Conservation (phyloP, 1,140 invertebrate genomes). For the Melanaphis sacchari region DNA sequence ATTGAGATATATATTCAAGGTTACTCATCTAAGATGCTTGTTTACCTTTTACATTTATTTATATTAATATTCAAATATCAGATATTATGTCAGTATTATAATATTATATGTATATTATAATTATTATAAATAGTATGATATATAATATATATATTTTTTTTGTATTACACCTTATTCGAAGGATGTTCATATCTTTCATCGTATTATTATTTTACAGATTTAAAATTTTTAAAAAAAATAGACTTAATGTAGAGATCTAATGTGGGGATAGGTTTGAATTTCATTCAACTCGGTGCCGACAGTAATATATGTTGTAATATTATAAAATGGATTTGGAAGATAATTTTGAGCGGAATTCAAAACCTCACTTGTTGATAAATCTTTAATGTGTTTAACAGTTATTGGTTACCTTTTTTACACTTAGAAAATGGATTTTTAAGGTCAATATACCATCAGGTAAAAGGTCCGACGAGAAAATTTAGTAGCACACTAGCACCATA, state of each 20-base stretch:
- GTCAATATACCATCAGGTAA: no score
- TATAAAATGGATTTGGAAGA: background rate
- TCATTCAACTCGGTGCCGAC: background rate
- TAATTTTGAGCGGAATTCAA: background rate
- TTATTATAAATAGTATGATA: no score
- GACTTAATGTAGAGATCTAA: background rate
- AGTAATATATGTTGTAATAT: background rate
- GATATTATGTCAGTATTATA: background rate
- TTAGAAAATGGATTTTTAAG: no score
- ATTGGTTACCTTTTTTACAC: no score
- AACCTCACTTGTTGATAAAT: background rate
- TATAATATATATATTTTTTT: background rate
- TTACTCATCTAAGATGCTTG: background rate
- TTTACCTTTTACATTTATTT: background rate
- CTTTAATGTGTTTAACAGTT: no score
- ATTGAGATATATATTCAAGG: background rate
- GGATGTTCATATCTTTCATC: background rate
- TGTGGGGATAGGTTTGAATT: background rate
- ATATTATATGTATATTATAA: background rate
- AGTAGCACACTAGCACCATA: background rate
- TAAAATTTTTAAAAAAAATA: background rate
- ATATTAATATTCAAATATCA: background rate
- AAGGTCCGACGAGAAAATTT: background rate
- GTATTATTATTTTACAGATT: background rate
- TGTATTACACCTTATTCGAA: background rate